A percentile compares a stretch with the other conserved stretches of the same genome.
These are phyloP conservation scores for Cheilosia scutellata DNA, from an alignment of 2,888 invertebrate genomes.

Conservation along the genomic window DNA sequence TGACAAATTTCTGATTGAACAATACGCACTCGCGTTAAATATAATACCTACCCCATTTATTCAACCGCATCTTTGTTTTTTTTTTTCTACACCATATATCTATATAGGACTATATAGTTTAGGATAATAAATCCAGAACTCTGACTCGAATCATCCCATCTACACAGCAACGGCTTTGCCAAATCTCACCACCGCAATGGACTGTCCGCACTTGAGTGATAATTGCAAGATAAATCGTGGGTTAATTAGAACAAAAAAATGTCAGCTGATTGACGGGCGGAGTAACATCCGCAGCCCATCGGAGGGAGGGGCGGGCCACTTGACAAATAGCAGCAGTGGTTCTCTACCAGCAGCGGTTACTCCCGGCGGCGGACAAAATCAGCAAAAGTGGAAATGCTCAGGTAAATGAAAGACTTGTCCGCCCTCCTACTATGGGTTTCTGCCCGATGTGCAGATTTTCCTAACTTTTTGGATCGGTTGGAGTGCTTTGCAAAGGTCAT, in stretches of 20 bases:
- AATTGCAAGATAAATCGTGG: constrained; percentile 86
- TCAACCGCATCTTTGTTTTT: constrained; percentile 38
- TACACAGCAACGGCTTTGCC: background rate
- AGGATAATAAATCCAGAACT: background rate
- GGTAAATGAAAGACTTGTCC: constrained; percentile 67
- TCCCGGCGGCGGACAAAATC: constrained; percentile 52
- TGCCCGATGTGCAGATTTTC: background rate
- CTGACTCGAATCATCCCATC: background rate
- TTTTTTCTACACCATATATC: constrained; percentile 68
- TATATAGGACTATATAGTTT: background rate
- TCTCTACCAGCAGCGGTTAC: constrained; percentile 77
- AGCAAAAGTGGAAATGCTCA: constrained; percentile 78
- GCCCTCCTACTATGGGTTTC: background rate
- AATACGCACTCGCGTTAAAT: constrained; percentile 50
- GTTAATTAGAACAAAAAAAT: constrained; percentile 84
- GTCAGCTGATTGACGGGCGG: constrained; percentile 85
- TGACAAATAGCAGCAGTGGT: constrained; percentile 77
- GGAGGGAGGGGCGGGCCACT: constrained; percentile 39
- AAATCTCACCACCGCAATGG: constrained; percentile 84
- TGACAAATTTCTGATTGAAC: constrained; percentile 61
- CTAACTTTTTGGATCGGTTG: background rate
- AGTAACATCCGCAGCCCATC: constrained; percentile 80
- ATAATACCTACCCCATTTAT: constrained; percentile 45
- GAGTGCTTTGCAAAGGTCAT: constrained; percentile 59
- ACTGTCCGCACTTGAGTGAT: constrained; percentile 89